These are phyloP conservation scores for Xestia rhomboidea DNA, from an alignment of 2,888 invertebrate genomes.

Conservation along the genomic window DNA sequence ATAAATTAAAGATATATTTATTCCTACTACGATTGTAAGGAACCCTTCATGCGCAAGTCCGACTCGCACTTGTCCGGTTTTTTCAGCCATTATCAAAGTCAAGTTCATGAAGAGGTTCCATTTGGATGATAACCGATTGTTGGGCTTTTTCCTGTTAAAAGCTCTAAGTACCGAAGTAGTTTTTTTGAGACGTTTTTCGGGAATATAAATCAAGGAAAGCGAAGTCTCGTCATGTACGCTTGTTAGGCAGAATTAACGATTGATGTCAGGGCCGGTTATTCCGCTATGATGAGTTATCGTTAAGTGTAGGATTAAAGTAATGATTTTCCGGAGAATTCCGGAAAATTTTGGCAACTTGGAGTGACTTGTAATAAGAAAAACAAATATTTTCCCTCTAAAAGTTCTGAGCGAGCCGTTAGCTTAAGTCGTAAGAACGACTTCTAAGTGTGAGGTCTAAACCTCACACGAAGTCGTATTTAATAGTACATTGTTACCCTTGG, in stretches of 20 bases:
- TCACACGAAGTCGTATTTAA: too few species aligned
- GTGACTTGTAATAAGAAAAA: neutral
- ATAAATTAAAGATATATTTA: too few species aligned
- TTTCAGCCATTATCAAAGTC: neutral
- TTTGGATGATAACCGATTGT: neutral
- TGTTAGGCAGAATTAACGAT: slow-evolving; percentile 33
- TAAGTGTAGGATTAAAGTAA: neutral
- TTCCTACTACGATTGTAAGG: too few species aligned
- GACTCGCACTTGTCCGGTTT: too few species aligned
- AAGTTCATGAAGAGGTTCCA: neutral
- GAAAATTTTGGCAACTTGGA: neutral
- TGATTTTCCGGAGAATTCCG: too few species aligned
- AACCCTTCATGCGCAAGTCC: too few species aligned
- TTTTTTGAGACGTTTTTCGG: slow-evolving; percentile 12
- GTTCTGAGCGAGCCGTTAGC: neutral
- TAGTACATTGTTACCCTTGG: too few species aligned
- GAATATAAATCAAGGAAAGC: slow-evolving; percentile 1
- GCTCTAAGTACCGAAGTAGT: neutral
- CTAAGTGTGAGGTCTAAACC: neutral
- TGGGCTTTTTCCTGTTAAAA: neutral
- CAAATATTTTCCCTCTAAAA: neutral
- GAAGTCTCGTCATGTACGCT: slow-evolving; percentile 11
- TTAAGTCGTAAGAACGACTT: neutral
- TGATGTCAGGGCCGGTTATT: slow-evolving; percentile 11
- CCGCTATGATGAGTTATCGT: neutral